Conservation (phyloP, 2,113 vertebrate species). For the Alces alces region DNA sequence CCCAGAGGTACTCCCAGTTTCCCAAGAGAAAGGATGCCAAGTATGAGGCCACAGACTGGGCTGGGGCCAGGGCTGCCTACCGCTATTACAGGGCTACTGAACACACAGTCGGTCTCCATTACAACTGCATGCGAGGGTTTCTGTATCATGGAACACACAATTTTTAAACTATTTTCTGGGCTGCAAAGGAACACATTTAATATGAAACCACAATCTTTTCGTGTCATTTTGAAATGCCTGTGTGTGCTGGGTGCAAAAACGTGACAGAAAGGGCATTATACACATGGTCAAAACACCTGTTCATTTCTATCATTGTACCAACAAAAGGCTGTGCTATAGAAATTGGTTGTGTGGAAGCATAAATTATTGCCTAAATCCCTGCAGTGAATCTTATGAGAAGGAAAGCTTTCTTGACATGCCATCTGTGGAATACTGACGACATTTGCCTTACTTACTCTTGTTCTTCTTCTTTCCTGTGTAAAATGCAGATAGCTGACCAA, state of each 20-base stretch:
- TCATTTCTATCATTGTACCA: conserved; percentile 41
- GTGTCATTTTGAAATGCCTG: conserved; percentile 59
- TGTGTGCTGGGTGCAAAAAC: conserved; percentile 41
- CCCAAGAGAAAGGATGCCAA: not conserved
- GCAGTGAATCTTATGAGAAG: conserved; percentile 54
- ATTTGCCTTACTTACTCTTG: conserved; percentile 83
- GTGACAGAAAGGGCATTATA: conserved; percentile 53
- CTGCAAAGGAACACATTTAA: conserved; percentile 64
- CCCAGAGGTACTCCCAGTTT: not conserved
- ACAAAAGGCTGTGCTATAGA: conserved; percentile 37
- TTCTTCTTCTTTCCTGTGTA: conserved; percentile 73
- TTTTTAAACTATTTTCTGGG: conserved; percentile 57
- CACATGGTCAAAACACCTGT: conserved; percentile 27
- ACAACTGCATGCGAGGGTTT: conserved; percentile 71
- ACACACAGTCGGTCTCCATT: conserved; percentile 28
- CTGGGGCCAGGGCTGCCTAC: conserved; percentile 18
- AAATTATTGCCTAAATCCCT: conserved; percentile 56
- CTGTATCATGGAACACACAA: conserved; percentile 55
- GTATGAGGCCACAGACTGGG: not conserved
- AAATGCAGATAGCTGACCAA: conserved; percentile 79
- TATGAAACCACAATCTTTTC: conserved; percentile 59
- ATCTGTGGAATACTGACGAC: conserved; percentile 63
- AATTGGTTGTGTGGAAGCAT: conserved; percentile 45
- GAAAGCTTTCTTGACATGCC: conserved; percentile 55
- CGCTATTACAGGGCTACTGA: conserved; percentile 40